These are phyloP conservation scores for Dynastes grantii DNA, from an alignment of 2,888 invertebrate genomes.

Conservation along the genomic window DNA sequence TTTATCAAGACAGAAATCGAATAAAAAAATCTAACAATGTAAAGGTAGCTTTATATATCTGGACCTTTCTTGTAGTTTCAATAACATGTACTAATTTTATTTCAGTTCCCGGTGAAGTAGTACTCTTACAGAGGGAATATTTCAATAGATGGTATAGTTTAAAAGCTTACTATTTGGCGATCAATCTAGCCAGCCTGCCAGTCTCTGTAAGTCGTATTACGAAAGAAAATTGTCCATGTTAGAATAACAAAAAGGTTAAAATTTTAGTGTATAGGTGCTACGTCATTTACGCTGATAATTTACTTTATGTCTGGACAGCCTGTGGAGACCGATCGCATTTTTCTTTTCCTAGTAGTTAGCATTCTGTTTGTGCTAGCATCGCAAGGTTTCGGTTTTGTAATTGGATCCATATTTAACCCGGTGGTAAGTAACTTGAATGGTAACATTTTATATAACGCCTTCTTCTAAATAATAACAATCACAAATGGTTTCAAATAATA, in stretches of 20 bases:
- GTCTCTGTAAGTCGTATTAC: conserved; percentile 71
- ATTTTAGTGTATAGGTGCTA: conserved; percentile 38
- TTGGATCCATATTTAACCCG: conserved; percentile 48
- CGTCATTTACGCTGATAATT: conserved; percentile 66
- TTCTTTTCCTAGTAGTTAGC: conserved; percentile 65
- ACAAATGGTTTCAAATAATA: too few relatives aligned
- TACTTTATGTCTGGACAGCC: conserved; percentile 80
- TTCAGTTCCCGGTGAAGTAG: conserved; percentile 77
- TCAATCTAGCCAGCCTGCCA: conserved; percentile 74
- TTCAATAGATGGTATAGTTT: conserved; percentile 80
- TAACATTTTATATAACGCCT: too few relatives aligned
- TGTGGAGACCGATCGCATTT: conserved; percentile 71
- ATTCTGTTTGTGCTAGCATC: conserved; percentile 43
- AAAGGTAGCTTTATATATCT: too few relatives aligned
- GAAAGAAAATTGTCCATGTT: neutral
- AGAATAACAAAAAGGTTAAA: neutral
- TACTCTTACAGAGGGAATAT: conserved; percentile 76
- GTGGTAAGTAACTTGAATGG: conserved; percentile 28
- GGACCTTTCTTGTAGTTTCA: too few relatives aligned
- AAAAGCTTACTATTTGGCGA: conserved; percentile 76
- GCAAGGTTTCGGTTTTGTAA: conserved; percentile 47
- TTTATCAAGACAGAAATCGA: too few relatives aligned
- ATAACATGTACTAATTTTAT: conserved; percentile 43
- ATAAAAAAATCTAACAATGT: too few relatives aligned
- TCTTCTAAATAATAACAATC: too few relatives aligned